Evolutionary conservation across 2,888 invertebrate genomes (phyloP).

Genomic region (Leptinotarsa haldemani): DNA sequence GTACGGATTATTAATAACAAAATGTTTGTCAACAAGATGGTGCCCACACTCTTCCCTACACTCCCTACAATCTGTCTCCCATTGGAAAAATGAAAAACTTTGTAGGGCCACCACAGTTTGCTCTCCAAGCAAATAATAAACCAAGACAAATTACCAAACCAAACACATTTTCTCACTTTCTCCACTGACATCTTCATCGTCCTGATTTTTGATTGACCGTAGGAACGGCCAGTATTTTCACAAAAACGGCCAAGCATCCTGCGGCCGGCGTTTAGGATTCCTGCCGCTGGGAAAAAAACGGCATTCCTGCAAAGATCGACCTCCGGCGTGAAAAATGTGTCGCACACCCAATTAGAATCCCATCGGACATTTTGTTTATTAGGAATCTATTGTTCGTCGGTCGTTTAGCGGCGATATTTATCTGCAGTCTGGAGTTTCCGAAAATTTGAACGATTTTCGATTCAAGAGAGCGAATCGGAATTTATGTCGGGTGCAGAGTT

Average conservation of each 20-base stretch:
- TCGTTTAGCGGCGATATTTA: constrained; percentile 24
- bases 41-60: too few relatives aligned
- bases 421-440: constrained; percentile 40
- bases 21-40: too few relatives aligned
- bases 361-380: constrained; percentile 47
- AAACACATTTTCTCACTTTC: too few relatives aligned
- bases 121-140: too few relatives aligned
- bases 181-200: background rate
- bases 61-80: too few relatives aligned
- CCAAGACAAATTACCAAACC: too few relatives aligned
- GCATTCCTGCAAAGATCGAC: constrained; percentile 11
- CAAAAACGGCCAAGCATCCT: background rate
- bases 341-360: constrained; percentile 45
- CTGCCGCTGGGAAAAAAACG: background rate
- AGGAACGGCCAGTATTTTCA: background rate
- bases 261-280: background rate
- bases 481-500: constrained; percentile 32
- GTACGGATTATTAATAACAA: too few relatives aligned
- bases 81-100: too few relatives aligned
- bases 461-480: constrained; percentile 11
- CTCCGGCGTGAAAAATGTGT: constrained; percentile 33
- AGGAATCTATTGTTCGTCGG: constrained; percentile 43
- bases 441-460: constrained; percentile 45
- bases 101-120: too few relatives aligned
- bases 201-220: background rate